Base-by-base conservation (phyloP, 2,797 vertebrate genomes). In the Centropyge bicolor region DNA sequence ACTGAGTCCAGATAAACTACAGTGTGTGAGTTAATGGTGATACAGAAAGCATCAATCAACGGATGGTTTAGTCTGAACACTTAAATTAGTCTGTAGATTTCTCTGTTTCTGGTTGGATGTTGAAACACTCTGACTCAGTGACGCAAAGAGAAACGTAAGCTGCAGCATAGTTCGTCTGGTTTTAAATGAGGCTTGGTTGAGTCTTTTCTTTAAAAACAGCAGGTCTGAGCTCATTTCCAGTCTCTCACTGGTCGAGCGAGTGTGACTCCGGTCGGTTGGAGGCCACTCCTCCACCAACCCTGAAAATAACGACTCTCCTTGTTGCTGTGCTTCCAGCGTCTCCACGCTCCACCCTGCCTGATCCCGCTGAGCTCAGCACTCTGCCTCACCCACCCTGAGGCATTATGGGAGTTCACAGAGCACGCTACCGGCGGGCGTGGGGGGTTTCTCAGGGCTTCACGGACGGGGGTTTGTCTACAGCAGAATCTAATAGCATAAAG, bases 351-450 rank as follows among this genome's bases (percentile, higher is more conserved):
- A 36, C 67, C 80, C 77, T 3, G 22, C 45, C 64, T 3, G 6
- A 76, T 78, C 71, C 74, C 1, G 80, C 86, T 80, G 85, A 89
- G 74, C 76, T 89, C 85, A 86, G 86, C 88, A 63, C 68, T 64
- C 66, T 1, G 65, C 74, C 72, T 57, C 82, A 45, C 41, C 68
- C 81, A n/a, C 70, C 82, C 89, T 54, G 59, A 81, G 52, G 82
- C 81, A 80, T 86, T 5, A 6, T 74, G 88, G 86, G 83, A 82
- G 71, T 68, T 82, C 60, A 82, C 67, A 17, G 63, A 68, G 65
- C 45, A 41, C 5, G 14, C 17, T 31, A 45, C 35, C 46, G 66
- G 27, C 40, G 1, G 22, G 55, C 2, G n/a, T 16, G 54, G 43
- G 24, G 4, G 67, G 19, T 43, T 38, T 45, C 36, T 52, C 38